Evolutionary conservation across 2,888 invertebrate genomes (phyloP), one percentile per base, ranked within the genome.

Genomic region (Aromia moschata): DNA sequence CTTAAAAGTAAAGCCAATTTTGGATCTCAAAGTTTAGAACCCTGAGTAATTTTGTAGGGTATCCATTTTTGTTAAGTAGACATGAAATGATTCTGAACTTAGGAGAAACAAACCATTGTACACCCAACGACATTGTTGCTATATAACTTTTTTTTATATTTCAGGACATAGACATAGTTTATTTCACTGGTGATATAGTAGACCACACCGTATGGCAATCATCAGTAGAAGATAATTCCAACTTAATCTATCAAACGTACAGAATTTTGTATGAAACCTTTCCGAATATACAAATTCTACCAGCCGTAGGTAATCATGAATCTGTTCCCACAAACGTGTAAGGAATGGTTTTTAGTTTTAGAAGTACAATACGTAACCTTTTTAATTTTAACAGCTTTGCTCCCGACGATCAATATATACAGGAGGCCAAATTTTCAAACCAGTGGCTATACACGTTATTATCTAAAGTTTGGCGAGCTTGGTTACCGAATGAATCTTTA

Each of bases 121-220:
- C 25, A 25, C 9, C 9, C 25, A 25, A 5, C 9, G 4, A 4
- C 4, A 25, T 25, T 5, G 4, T 9, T 25, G 9, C 25, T 9
- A 25, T 25, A 25, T 9, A 12, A n/a, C 36, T 51, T n/a, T n/a
- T n/a, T n/a, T n/a, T n/a, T 20, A 12, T 41, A 16, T 64, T 62
- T 25, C 41, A 70, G 71, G 68, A 73, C 56, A 64, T 71, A 11
- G 86, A 87, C 63, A 82, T 84, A 10, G 81, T 95, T 7, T 89
- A 93, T 71, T 90, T 92, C 77, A 91, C 94, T 12, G 95, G 95
- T 1, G 95, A 96, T 74, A 84, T 91, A 4, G 86, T 93, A 44
- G 90, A 93, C 69, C 94, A 95, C 74, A 88, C 89, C 63, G 85
- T 93, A 16, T 96, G 95, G 95, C 88, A 88, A 70, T 93, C 93